A percentile compares a stretch with the other conserved stretches of the same genome.
Conservation (phyloP, 1,140 invertebrate genomes). For the Bombus superbus region DNA sequence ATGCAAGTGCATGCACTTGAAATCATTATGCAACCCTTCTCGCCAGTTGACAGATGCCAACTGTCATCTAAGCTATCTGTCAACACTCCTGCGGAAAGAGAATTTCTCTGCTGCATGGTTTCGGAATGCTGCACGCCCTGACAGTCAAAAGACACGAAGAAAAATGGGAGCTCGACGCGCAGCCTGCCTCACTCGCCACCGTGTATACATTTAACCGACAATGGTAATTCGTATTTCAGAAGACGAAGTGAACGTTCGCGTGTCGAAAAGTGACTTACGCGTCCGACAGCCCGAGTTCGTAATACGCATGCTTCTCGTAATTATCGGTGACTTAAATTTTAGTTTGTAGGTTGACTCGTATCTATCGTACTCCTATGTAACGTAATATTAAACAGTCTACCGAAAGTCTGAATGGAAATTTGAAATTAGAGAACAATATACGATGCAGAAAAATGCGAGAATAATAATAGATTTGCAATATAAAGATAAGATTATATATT, state of each 20-base stretch:
- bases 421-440: too few relatives aligned
- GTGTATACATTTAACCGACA: neutral
- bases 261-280: neutral
- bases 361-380: too few relatives aligned
- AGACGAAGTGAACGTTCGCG: neutral
- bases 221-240: neutral
- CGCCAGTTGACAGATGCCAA: conserved; percentile 45
- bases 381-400: too few relatives aligned
- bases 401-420: too few relatives aligned
- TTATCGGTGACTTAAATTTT: too few relatives aligned
- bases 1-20: conserved; percentile 38
- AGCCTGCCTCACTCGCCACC: neutral
- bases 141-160: conserved; percentile 13
- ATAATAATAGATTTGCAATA: too few relatives aligned
- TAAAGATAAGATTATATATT: too few relatives aligned
- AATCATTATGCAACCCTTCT: conserved; percentile 46
- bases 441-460: too few relatives aligned
- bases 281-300: too few relatives aligned
- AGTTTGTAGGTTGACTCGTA: too few relatives aligned
- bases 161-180: conserved; percentile 17
- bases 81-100: conserved; percentile 45
- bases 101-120: conserved; percentile 35
- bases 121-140: neutral
- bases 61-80: conserved; percentile 57
- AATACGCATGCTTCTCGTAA: too few relatives aligned